phyloP scores from a whole-genome alignment of 2,888 invertebrate genomes.

The Meganola albula region DNA sequence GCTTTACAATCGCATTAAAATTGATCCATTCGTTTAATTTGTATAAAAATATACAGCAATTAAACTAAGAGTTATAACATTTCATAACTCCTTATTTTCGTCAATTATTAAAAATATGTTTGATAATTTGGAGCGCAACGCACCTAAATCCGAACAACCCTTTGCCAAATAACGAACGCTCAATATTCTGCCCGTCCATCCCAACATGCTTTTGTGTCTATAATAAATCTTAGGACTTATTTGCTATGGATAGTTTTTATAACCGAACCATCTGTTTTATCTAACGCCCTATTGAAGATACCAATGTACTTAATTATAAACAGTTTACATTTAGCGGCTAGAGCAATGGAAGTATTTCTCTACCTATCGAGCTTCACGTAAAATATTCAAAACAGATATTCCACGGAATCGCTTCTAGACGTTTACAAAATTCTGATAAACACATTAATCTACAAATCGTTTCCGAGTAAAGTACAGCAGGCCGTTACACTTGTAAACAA shows the following conservation, averaged over 20 bases:
- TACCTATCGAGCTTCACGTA: constrained; percentile 24
- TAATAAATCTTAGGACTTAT: background rate
- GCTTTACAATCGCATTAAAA: too few relatives aligned
- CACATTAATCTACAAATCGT: constrained; percentile 24
- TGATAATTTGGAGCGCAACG: too few relatives aligned
- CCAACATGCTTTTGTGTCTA: too few relatives aligned
- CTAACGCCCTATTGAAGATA: constrained; percentile 50
- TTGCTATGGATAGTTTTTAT: constrained; percentile 33
- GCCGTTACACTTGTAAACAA: constrained; percentile 22
- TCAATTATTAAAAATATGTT: too few relatives aligned
- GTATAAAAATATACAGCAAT: too few relatives aligned
- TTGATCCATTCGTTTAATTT: too few relatives aligned
- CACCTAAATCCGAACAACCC: background rate
- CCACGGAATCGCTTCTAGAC: constrained; percentile 17
- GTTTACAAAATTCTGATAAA: constrained; percentile 24
- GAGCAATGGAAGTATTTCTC: too few relatives aligned
- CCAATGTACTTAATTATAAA: too few relatives aligned
- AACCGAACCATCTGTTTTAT: constrained; percentile 60
- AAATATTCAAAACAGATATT: constrained; percentile 23
- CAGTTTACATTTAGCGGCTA: too few relatives aligned
- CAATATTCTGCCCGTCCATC: too few relatives aligned
- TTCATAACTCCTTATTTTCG: too few relatives aligned
- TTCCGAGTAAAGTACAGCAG: constrained; percentile 18
- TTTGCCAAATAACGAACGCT: background rate
- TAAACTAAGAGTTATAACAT: too few relatives aligned